Conservation (phyloP, 2,797 vertebrate species). For the Serranus cabrilla region DNA sequence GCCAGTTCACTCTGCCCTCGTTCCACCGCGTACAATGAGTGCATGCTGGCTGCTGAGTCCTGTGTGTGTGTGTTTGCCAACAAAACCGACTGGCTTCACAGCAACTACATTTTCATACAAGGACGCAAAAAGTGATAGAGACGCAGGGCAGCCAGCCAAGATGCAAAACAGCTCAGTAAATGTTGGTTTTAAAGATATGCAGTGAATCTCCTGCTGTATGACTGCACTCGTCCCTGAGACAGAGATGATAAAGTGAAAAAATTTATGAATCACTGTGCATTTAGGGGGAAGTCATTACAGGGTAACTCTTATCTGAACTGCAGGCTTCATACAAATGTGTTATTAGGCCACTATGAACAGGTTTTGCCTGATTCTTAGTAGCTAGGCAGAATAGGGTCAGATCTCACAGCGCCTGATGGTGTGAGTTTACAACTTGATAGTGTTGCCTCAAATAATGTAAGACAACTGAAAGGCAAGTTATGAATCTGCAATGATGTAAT, state of each 20-base stretch:
- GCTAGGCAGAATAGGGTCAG: slow-evolving; percentile 13
- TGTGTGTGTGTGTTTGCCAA: slow-evolving; percentile 50
- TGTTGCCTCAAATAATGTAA: background rate
- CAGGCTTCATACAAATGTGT: slow-evolving; percentile 2
- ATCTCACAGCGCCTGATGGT: slow-evolving; percentile 2
- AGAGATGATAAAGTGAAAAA: background rate
- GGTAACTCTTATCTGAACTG: background rate
- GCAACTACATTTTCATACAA: slow-evolving; percentile 54
- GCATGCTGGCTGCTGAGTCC: slow-evolving; percentile 16
- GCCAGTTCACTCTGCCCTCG: slow-evolving; percentile 62
- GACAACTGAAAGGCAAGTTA: background rate
- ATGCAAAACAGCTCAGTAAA: slow-evolving; percentile 56
- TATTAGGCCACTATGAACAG: slow-evolving; percentile 24
- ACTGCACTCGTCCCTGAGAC: background rate
- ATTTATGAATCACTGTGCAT: background rate
- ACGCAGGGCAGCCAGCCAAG: background rate
- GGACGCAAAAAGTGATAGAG: slow-evolving; percentile 19
- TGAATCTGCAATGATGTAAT: background rate
- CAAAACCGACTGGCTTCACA: slow-evolving; percentile 6
- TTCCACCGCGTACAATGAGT: slow-evolving; percentile 54
- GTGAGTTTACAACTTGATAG: background rate
- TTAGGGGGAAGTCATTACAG: background rate
- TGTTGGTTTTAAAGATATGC: background rate
- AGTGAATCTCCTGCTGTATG: background rate
- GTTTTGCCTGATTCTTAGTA: slow-evolving; percentile 51